These are phyloP conservation scores for Bombyx huttoni DNA, from an alignment of 2,888 invertebrate genomes.

Conservation along the genomic window DNA sequence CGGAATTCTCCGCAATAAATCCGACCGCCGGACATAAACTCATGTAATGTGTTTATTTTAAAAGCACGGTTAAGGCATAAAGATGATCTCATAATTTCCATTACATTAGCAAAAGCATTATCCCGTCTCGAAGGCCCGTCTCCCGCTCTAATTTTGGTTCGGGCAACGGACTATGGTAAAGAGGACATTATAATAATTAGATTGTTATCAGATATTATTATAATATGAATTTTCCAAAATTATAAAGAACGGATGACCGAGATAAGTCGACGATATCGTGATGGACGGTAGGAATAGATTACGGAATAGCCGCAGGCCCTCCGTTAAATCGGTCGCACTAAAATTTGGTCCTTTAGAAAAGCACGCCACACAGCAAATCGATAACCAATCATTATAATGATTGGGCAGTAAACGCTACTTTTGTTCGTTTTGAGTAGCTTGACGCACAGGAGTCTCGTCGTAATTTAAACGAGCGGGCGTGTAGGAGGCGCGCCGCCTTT, in stretches of 20 bases:
- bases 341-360: constrained; percentile 61
- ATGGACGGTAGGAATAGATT: constrained; percentile 62
- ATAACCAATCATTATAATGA: constrained; percentile 70
- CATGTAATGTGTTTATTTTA: constrained; percentile 53
- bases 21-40: constrained; percentile 6
- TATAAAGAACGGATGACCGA: constrained; percentile 54
- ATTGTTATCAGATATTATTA: constrained; percentile 63
- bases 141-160: constrained; percentile 53
- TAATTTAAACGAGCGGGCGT: constrained; percentile 21
- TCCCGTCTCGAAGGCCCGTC: constrained; percentile 42
- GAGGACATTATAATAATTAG: constrained; percentile 71
- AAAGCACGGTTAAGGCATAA: constrained; percentile 56
- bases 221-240: constrained; percentile 68
- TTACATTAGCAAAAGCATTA: constrained; percentile 60
- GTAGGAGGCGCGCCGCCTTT: constrained; percentile 8
- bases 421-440: constrained; percentile 47
- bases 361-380: constrained; percentile 64
- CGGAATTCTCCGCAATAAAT: too few relatives aligned
- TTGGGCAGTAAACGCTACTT: constrained; percentile 59
- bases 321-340: constrained; percentile 53
- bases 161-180: constrained; percentile 66
- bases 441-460: constrained; percentile 56
- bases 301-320: constrained; percentile 46
- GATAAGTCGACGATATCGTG: constrained; percentile 65
- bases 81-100: constrained; percentile 61